Evolutionary conservation across 35 echinoderm and acorn worm genomes (phyloP).

Genomic region (Acanthaster planci): DNA sequence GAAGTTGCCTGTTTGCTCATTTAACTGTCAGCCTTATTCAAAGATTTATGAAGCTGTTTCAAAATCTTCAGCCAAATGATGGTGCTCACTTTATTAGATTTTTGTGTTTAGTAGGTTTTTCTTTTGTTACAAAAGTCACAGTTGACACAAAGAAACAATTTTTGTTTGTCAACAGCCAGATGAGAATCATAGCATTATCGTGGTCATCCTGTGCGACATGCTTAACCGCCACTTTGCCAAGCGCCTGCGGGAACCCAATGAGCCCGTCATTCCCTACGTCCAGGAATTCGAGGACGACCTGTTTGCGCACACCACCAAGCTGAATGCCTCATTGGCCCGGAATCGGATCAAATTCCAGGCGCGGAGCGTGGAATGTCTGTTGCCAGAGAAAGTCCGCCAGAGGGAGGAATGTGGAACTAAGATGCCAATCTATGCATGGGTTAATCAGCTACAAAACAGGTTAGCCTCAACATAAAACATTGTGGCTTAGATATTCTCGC

Average conservation of each 20-base stretch:
- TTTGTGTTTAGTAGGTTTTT: background rate
- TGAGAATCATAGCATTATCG: conserved; percentile 81
- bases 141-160: background rate
- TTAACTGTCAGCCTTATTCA: too few species aligned
- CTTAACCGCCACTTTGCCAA: conserved; percentile 67
- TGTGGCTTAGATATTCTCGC: background rate
- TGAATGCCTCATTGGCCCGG: conserved; percentile 90
- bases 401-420: conserved; percentile 62
- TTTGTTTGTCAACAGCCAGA: conserved; percentile 56
- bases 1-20: too few species aligned
- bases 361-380: conserved; percentile 73
- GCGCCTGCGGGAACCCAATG: conserved; percentile 19
- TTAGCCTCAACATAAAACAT: conserved; percentile 8
- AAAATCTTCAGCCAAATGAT: too few species aligned
- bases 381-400: conserved; percentile 78
- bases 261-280: conserved; percentile 80
- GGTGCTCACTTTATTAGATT: background rate
- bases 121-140: background rate
- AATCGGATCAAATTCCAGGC: conserved; percentile 96
- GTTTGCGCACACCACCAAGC: conserved; percentile 56
- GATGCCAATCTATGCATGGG: conserved; percentile 85
- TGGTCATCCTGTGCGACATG: conserved; percentile 98
- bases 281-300: conserved; percentile 90
- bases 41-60: too few species aligned
- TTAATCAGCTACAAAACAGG: conserved; percentile 90